These are phyloP conservation scores for Herpailurus yagouaroundi DNA, from an alignment of 2,113 vertebrate species.

Conservation along the genomic window DNA sequence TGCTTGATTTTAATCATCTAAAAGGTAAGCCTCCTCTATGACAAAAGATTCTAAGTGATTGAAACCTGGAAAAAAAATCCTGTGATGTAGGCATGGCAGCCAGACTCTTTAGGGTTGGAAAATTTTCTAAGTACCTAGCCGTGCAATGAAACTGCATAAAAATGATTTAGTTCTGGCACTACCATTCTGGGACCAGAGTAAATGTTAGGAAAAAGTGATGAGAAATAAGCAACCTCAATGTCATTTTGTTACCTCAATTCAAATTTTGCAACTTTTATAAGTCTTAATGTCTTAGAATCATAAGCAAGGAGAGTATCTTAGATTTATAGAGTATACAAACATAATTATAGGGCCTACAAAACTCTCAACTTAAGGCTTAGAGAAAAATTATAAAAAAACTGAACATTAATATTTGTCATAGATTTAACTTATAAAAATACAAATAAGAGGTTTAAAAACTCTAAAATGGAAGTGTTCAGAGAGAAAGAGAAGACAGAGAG, in stretches of 20 bases:
- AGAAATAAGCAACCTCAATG: background rate
- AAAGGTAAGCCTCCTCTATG: background rate
- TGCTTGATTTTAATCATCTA: conserved; percentile 16
- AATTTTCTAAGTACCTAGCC: background rate
- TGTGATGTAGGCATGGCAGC: background rate
- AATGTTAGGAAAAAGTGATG: background rate
- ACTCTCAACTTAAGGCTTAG: background rate
- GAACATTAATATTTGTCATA: background rate
- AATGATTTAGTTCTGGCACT: background rate
- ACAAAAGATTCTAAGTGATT: conserved; percentile 25
- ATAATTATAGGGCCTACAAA: background rate
- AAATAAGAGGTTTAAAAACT: background rate
- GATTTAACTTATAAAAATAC: background rate
- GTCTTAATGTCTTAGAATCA: background rate
- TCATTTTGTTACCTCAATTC: background rate
- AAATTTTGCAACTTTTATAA: background rate
- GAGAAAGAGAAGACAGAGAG: background rate
- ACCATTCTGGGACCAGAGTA: background rate
- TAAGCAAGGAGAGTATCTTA: background rate
- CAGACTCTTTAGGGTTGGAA: background rate
- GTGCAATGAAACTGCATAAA: conserved; percentile 10
- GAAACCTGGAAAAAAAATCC: background rate
- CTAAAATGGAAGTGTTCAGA: background rate
- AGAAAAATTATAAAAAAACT: background rate
- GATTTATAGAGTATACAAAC: background rate